Percentiles rank a stretch among this genome's conserved stretches.
Evolutionary conservation across 2,113 vertebrate genomes (phyloP).

Genomic region (Australoheros scitulus): DNA sequence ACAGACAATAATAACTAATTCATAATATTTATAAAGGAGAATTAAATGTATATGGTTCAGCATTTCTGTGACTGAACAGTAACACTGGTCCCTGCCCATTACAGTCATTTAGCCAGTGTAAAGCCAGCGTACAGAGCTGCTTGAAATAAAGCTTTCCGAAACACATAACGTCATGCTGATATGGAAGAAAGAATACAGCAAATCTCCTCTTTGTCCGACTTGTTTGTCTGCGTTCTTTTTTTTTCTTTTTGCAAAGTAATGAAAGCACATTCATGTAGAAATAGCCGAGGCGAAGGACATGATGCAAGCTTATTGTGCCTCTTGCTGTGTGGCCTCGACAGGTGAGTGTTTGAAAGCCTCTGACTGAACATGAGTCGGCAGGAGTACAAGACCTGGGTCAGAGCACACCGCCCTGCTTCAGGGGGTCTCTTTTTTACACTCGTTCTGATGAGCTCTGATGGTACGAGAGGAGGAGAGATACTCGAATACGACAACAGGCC

Average conservation of each 20-base stretch:
- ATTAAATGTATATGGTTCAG: not conserved
- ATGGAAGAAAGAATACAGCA: constrained; percentile 22
- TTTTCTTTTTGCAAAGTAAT: constrained; percentile 33
- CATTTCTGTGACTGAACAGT: not conserved
- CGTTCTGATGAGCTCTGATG: constrained; percentile 51
- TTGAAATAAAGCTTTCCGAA: constrained; percentile 11
- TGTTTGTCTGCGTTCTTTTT: constrained; percentile 31
- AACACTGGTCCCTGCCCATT: constrained; percentile 3
- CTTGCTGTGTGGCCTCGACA: constrained; percentile 41
- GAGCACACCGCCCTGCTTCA: constrained; percentile 51
- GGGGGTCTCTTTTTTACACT: constrained; percentile 20
- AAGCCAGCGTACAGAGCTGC: constrained; percentile 14
- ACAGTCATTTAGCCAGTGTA: not conserved
- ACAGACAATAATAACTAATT: not conserved
- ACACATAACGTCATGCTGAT: not conserved
- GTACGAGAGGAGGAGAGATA: constrained; percentile 47
- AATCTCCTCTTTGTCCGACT: constrained; percentile 23
- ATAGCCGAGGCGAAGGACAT: constrained; percentile 41
- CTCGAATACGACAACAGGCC: constrained; percentile 51
- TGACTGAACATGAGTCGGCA: constrained; percentile 56
- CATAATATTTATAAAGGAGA: not conserved
- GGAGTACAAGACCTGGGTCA: constrained; percentile 48
- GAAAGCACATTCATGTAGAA: constrained; percentile 55
- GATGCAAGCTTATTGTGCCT: constrained; percentile 55
- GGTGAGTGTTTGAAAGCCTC: constrained; percentile 69